Base-by-base conservation (phyloP, 1,140 invertebrate species). In the Leptinotarsa undecemlineata region DNA sequence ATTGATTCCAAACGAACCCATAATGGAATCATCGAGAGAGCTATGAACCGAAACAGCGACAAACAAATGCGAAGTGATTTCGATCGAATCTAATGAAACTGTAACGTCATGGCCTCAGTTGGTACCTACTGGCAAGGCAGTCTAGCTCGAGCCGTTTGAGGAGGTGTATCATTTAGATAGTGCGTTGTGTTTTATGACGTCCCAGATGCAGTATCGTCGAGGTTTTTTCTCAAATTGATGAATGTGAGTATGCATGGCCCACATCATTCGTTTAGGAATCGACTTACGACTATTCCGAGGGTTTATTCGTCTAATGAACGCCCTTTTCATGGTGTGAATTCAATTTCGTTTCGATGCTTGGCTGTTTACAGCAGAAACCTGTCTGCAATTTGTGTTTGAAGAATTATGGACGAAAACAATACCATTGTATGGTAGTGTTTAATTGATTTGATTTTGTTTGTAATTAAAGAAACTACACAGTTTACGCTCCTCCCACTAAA, bases 191-290 rank as follows among this genome's bases (percentile, higher is more conserved):
- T 17, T 64, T 64, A n/a, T 71, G 48, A 71, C 72, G 72, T 57
- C n/a, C 60, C 48, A 71, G 66, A 74, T 76, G 75, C 75, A 48
- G 21, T 67, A 64, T 60, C 23, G 20, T 60, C 26, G 57, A 67
- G 75, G 63, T 76, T 74, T 71, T 62, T 66, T 19, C 48, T 71
- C 61, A 72, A 74, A 77, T 73, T 77, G 76, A 74, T 77, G 76
- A 77, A 77, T 77, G 76, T 77, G 48, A 72, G 71, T 72, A 63
- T 17, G 20, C 42, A 42, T 48, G 23, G 67, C 2, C 17, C 21
- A 64, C 17, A 21, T 21, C 20, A 14, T 15, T 15, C 17, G 23
- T 26, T 26, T 64, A 21, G 23, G 20, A 21, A 64, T 14, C 17
- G 4, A 26, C 14, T 4, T 3, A 3, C 1, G n/a, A 3, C 4